Evolutionary conservation across 2,888 invertebrate genomes (phyloP).

Genomic region (Carcina quercana): DNA sequence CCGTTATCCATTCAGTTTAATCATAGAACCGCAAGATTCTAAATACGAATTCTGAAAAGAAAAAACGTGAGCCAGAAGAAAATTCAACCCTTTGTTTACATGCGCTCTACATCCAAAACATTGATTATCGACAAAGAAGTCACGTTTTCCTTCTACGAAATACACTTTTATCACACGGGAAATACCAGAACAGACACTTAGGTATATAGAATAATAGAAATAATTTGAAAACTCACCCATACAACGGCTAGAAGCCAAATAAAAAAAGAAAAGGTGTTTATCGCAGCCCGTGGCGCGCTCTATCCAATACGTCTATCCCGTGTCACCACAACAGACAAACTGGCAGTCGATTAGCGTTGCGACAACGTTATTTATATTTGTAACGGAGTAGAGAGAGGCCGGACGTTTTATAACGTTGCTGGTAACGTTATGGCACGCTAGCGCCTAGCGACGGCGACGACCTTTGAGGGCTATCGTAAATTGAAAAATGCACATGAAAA

Average conservation of each 20-base stretch:
- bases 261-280: conserved; percentile 69
- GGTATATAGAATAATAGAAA: neutral
- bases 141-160: neutral
- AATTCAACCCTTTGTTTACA: conserved; percentile 7
- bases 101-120: conserved; percentile 1
- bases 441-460: no score
- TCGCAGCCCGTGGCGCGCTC: conserved; percentile 57
- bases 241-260: conserved; percentile 76
- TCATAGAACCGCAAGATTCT: neutral
- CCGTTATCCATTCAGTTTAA: no score
- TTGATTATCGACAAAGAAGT: neutral
- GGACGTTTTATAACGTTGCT: no score
- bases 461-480: no score
- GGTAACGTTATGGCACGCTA: no score
- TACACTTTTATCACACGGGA: neutral
- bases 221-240: conserved; percentile 56
- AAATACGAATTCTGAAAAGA: neutral
- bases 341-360: conserved; percentile 47
- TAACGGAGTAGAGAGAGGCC: no score
- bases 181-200: neutral
- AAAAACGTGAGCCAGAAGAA: neutral
- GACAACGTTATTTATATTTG: conserved; percentile 49
- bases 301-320: conserved; percentile 44
- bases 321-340: conserved; percentile 51
- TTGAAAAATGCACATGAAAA: no score